Percentiles rank a stretch among this genome's conserved stretches.
These are phyloP conservation scores for Sisyra nigra DNA, from an alignment of 2,888 invertebrate genomes.

Conservation along the genomic window DNA sequence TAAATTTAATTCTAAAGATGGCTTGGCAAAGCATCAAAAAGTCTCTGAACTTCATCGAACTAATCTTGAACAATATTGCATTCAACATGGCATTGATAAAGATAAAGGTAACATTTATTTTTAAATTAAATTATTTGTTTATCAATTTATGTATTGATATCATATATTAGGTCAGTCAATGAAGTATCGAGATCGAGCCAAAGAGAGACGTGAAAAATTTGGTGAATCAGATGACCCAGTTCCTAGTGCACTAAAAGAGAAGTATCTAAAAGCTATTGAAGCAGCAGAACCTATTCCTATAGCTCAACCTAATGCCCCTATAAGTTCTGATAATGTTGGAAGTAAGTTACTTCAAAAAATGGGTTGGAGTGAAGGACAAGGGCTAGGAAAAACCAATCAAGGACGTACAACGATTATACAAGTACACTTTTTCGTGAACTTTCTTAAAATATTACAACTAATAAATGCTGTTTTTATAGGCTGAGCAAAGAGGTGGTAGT, in stretches of 20 bases:
- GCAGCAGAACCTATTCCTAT: conserved; percentile 30
- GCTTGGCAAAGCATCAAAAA: conserved; percentile 77
- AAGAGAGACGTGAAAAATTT: conserved; percentile 85
- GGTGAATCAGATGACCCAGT: conserved; percentile 73
- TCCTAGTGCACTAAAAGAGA: conserved; percentile 54
- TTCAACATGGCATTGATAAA: conserved; percentile 9
- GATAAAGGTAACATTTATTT: background rate
- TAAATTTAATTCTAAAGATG: conserved; percentile 81
- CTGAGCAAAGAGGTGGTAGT: conserved; percentile 28
- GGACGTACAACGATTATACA: conserved; percentile 87
- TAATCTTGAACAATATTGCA: conserved; percentile 39
- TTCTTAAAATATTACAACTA: too few species aligned
- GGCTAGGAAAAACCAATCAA: conserved; percentile 84
- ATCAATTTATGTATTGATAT: background rate
- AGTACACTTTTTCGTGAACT: conserved; percentile 41
- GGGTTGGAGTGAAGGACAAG: conserved; percentile 98
- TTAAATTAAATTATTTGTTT: background rate
- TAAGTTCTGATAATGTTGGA: conserved; percentile 83
- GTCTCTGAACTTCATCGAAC: conserved; percentile 90
- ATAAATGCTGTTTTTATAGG: conserved; percentile 23
- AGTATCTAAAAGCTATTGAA: conserved; percentile 43
- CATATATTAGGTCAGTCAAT: conserved; percentile 3
- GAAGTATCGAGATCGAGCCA: conserved; percentile 68
- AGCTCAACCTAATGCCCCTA: conserved; percentile 39
- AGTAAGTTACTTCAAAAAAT: conserved; percentile 92